Base-by-base conservation (phyloP, 2,113 vertebrate genomes). In the Podarcis cretensis region DNA sequence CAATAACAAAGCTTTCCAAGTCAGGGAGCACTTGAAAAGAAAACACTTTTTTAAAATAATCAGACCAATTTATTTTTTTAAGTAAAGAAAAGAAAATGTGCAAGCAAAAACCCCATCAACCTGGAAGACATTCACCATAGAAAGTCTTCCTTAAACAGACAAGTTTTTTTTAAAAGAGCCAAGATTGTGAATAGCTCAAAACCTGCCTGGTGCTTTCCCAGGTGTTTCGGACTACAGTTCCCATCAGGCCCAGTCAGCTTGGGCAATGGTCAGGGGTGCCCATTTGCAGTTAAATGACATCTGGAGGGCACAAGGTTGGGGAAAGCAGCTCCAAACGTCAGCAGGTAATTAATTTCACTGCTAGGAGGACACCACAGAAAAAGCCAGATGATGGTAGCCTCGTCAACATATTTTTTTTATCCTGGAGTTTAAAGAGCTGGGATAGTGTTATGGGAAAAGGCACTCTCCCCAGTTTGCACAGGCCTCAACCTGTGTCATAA, bases 101-200 rank as follows among this genome's bases (percentile, higher is more conserved):
- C 6, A 18, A 63, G 79, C 54, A 59, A 20, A 65, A 81, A 81
- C 23, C 7, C 32, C 63, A 59, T 25, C 54, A 59, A 54, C 54
- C 48, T 12, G 43, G 48, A 4, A 40, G 21, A 7, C 10, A 13
- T 25, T 25, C 9, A 27, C 40, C 6, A 20, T 21, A 25, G 40
- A 78, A 32, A 37, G 16, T 16, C 37, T 25, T 16, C 23, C 7
- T 48, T 23, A 76, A 76, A 13, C 76, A 78, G 20, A 6, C 18
- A 35, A 13, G 20, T 48, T 84, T 25, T 65, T 48, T 84, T 90
- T 90, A 85, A 87, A 40, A 87, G 91, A 71, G 21, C 43, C 78
- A 75, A 57, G 30, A 7, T 80, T 30, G 27, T 57, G 77, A 80
- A 21, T 6, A 16, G 48, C 2, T 48, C 48, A 48, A 48, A 48